Percentiles rank a stretch among this genome's conserved stretches.
Conservation (phyloP, 2,888 invertebrate genomes). For the Meiosimyza platycephala region DNA sequence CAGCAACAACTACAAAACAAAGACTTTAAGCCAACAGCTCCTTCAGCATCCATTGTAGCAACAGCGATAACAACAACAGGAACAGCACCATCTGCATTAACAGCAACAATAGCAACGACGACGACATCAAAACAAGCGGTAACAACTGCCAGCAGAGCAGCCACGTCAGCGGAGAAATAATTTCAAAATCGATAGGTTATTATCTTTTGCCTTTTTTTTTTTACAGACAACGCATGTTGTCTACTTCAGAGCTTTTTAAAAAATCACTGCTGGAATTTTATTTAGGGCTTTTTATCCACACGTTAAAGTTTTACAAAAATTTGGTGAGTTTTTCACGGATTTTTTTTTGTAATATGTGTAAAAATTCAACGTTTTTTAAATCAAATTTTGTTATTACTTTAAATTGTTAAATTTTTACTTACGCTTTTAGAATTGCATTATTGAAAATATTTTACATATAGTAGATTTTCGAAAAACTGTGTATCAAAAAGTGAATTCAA, state of each 20-base stretch:
- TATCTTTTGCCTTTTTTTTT: conserved; percentile 43
- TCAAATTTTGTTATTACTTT: neutral
- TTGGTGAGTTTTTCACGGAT: neutral
- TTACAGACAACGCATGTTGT: conserved; percentile 18
- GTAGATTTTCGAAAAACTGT: no score
- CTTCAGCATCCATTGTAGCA: conserved; percentile 19
- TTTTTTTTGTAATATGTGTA: conserved; percentile 8
- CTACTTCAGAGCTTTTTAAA: conserved; percentile 42
- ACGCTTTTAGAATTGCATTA: conserved; percentile 7
- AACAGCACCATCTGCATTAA: conserved; percentile 38
- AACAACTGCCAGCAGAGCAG: conserved; percentile 32
- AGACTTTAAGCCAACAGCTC: conserved; percentile 37
- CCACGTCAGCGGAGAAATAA: conserved; percentile 51
- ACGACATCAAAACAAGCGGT: conserved; percentile 19
- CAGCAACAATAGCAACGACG: conserved; percentile 41
- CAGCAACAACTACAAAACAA: conserved; percentile 45
- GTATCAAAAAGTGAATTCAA: no score
- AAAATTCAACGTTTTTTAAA: no score
- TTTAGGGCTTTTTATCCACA: no score
- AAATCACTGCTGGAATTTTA: neutral
- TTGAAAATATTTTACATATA: neutral
- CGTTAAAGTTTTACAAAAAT: conserved; percentile 17
- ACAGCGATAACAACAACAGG: conserved; percentile 33
- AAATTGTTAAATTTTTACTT: conserved; percentile 3
- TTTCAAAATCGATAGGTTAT: conserved; percentile 27